These are phyloP conservation scores for Bubalus kerabau DNA, from an alignment of 2,113 vertebrate genomes.

Conservation along the genomic window DNA sequence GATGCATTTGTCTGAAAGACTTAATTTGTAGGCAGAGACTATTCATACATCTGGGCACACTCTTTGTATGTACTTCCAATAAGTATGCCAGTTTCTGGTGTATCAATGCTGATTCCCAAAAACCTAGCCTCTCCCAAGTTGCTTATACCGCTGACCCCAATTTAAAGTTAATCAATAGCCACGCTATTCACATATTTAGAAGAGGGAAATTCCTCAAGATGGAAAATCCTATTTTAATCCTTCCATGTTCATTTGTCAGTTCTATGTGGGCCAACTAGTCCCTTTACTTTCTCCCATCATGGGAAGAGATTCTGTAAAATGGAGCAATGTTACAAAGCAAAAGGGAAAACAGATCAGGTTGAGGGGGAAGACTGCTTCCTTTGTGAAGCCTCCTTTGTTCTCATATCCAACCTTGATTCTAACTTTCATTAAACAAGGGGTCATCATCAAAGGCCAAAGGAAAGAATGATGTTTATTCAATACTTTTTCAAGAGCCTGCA, in stretches of 20 bases:
- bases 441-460: background rate
- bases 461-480: background rate
- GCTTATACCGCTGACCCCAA: background rate
- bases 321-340: background rate
- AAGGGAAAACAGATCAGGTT: background rate
- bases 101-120: background rate
- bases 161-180: background rate
- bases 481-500: background rate
- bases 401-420: background rate
- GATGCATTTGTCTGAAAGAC: background rate
- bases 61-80: background rate
- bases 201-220: background rate
- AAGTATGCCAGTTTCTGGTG: background rate
- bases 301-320: background rate
- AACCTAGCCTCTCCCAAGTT: background rate
- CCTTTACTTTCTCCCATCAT: background rate
- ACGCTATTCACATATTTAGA: background rate
- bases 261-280: background rate
- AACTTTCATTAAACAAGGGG: background rate
- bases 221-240: constrained; percentile 4
- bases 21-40: background rate
- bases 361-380: background rate
- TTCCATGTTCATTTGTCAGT: background rate
- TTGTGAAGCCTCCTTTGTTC: background rate
- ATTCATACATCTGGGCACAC: background rate